Base-by-base conservation (phyloP, 2,797 vertebrate genomes). In the Poliocrania exsul region DNA sequence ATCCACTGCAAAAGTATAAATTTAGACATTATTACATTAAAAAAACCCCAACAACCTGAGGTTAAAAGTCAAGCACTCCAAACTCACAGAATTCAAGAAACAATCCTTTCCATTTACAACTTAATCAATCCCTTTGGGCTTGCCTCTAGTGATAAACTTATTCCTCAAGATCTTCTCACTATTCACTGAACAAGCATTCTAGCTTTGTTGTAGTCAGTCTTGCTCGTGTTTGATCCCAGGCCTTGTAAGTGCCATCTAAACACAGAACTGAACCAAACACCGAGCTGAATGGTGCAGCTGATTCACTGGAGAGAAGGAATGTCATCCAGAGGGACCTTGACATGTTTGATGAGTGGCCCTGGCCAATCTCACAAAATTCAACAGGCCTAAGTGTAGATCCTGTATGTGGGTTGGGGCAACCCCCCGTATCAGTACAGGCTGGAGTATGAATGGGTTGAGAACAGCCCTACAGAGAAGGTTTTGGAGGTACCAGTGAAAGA, bases 181-280 rank as follows among this genome's bases (percentile, higher is more conserved):
- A 33, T 28, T 90, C 49, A 62, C 13, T 1, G 1, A 77, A 35
- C 24, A 84, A 79, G 15, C 0, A 0, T 53, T 89, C 26, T 31
- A 72, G 21, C 8, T 21, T 6, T 75, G 18, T 20, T 49, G 20
- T 13, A 6, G 54, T 14, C 4, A 0, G 53, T 50, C 60, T 57
- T 49, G 18, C 21, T 53, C 5, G 16, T 16, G 20, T 42, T 46
- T 82, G 26, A 69, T 51, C 23, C 14, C 13, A 33, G 28, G 14
- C 11, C 56, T 65, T 65, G 0, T 13, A 57, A 75, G 25, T 20
- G 28, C 13, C 61, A 18, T 50, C 14, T 53, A 61, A 86, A 73
- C 19, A 49, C 51, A 54, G 42, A 79, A 44, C 26, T 75, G 70
- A 92, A 73, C 7, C 19, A 72, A 85, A 84, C 17, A 31, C 12